Evolutionary conservation across 92 coral and sea anemone species (phyloP).

Genomic region (Ricordea florida): DNA sequence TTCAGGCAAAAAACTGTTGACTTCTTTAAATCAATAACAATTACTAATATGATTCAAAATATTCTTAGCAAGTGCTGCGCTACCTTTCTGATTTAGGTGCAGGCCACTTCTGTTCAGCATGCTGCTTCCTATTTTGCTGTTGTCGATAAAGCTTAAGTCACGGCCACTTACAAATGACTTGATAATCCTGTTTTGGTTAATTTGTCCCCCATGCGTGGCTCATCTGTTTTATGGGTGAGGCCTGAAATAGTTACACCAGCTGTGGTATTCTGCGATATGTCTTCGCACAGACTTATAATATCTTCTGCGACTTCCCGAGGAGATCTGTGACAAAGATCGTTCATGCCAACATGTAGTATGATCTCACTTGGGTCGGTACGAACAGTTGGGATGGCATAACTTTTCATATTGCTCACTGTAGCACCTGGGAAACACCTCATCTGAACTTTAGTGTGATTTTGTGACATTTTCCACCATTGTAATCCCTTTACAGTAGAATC

Average conservation of each 20-base stretch:
- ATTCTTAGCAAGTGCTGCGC: slow-evolving; percentile 16
- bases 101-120: slow-evolving; percentile 17
- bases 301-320: slow-evolving; percentile 19
- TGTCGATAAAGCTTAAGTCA: slow-evolving; percentile 28
- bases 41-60: neutral
- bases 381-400: slow-evolving; percentile 1
- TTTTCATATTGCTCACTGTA: slow-evolving; percentile 10
- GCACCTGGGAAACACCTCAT: slow-evolving; percentile 20
- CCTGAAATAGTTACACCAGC: slow-evolving; percentile 45
- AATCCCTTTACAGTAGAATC: slow-evolving; percentile 14
- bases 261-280: slow-evolving; percentile 23
- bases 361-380: slow-evolving; percentile 20
- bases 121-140: slow-evolving; percentile 1
- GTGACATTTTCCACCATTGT: slow-evolving; percentile 30
- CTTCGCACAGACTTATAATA: slow-evolving; percentile 15
- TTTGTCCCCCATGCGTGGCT: slow-evolving; percentile 22
- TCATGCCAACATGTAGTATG: slow-evolving; percentile 37
- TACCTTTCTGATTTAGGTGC: slow-evolving; percentile 24
- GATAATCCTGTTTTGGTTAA: slow-evolving; percentile 21
- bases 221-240: slow-evolving; percentile 25
- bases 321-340: slow-evolving; percentile 27
- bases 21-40: slow-evolving; percentile 11
- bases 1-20: slow-evolving; percentile 24
- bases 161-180: slow-evolving; percentile 11
- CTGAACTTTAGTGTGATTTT: slow-evolving; percentile 16